Conservation (phyloP, 2,113 vertebrate species). For the Hymenochirus boettgeri region DNA sequence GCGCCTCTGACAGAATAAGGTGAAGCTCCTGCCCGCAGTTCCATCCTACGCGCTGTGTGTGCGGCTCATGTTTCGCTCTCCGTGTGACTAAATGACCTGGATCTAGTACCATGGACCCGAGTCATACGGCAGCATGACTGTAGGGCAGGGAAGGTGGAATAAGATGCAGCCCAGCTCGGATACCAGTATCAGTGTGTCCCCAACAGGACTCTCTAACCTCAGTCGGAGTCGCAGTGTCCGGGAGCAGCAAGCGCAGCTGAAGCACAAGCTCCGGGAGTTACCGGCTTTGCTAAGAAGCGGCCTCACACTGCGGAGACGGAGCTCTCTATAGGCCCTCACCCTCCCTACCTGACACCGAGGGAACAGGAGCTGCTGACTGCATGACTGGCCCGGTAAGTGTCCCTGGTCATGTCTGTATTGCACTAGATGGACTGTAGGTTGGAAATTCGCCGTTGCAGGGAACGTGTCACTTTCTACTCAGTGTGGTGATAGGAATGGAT, state of each 20-base stretch:
- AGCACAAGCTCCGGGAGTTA: slow-evolving; percentile 87
- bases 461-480: too few relatives aligned
- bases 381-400: slow-evolving; percentile 52
- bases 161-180: slow-evolving; percentile 59
- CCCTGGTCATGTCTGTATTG: not conserved
- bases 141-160: slow-evolving; percentile 46
- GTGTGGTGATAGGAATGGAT: too few relatives aligned
- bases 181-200: slow-evolving; percentile 68
- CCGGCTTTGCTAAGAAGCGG: slow-evolving; percentile 87
- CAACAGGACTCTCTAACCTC: slow-evolving; percentile 52
- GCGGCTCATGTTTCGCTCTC: slow-evolving; percentile 39
- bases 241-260: slow-evolving; percentile 75
- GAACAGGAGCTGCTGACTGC: slow-evolving; percentile 32
- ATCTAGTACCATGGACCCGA: slow-evolving; percentile 5
- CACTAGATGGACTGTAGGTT: not conserved
- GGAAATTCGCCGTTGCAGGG: not conserved
- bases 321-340: slow-evolving; percentile 36
- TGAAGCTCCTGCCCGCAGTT: slow-evolving; percentile 44
- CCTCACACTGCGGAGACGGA: slow-evolving; percentile 82
- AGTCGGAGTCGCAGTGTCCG: slow-evolving; percentile 73
- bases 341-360: slow-evolving; percentile 8
- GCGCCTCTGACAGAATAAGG: slow-evolving; percentile 46
- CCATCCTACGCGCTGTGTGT: slow-evolving; percentile 45
- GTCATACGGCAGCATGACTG: slow-evolving; percentile 55
- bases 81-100: slow-evolving; percentile 18